phyloP scores from a whole-genome alignment of 2,113 vertebrate genomes.

The Hemiscyllium ocellatum region DNA sequence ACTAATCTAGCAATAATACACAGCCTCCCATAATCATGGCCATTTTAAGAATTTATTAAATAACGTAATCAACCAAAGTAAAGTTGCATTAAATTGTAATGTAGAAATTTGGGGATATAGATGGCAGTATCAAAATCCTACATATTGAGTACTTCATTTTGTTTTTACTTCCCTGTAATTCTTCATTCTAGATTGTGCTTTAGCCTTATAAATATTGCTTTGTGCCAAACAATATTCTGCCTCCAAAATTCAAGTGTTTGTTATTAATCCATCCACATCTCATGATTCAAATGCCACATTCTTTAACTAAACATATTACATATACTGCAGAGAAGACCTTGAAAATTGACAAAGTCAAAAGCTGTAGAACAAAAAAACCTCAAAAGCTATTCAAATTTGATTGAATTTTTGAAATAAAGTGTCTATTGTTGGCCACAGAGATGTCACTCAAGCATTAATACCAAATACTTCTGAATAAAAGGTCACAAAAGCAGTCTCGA shows the following conservation, averaged over 20 bases:
- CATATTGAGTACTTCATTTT: neutral
- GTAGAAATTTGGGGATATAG: neutral
- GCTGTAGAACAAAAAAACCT: neutral
- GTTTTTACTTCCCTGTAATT: neutral
- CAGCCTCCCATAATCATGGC: neutral
- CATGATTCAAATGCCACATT: neutral
- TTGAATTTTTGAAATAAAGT: neutral
- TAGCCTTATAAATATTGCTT: neutral
- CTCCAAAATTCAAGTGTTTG: neutral
- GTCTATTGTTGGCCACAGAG: neutral
- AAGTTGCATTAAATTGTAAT: neutral
- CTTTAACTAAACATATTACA: neutral
- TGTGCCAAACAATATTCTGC: neutral
- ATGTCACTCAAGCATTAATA: neutral
- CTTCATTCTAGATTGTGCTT: neutral
- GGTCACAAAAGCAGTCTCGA: neutral
- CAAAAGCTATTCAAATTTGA: neutral
- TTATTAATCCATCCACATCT: neutral
- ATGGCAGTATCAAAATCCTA: neutral
- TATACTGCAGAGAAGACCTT: neutral
- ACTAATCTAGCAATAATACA: too few species aligned
- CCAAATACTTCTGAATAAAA: neutral
- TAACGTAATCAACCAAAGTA: neutral
- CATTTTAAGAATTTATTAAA: neutral
- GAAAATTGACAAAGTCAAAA: neutral